phyloP scores from a whole-genome alignment of 2,113 vertebrate species.

The Capreolus pygargus region DNA sequence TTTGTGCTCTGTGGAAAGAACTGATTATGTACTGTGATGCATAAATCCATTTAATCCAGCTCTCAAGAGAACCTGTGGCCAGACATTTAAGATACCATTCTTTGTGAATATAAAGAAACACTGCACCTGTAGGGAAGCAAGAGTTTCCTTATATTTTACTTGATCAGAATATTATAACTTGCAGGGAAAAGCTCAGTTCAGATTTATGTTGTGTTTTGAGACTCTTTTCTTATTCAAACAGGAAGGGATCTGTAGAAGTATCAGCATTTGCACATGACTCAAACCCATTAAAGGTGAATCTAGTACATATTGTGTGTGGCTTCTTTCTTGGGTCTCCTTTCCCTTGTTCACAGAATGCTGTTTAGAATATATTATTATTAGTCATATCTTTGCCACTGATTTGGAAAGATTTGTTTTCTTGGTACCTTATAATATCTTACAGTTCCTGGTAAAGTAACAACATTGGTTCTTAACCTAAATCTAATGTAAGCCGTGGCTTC shows the following conservation, averaged over 20 bases:
- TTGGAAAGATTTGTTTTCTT: not conserved
- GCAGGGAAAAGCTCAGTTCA: not conserved
- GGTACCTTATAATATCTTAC: not conserved
- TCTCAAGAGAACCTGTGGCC: not conserved
- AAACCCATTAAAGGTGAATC: constrained; percentile 39
- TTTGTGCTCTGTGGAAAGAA: not conserved
- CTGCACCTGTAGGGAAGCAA: not conserved
- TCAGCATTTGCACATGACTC: not conserved
- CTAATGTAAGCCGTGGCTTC: not conserved
- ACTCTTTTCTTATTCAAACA: not conserved
- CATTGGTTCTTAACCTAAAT: not conserved
- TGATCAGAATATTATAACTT: not conserved
- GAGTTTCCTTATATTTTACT: not conserved
- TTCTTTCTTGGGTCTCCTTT: constrained; percentile 1
- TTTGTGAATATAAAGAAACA: not conserved
- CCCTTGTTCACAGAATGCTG: not conserved
- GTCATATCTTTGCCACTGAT: not conserved
- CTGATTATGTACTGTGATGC: not conserved
- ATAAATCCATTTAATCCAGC: not conserved
- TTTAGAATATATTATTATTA: not conserved
- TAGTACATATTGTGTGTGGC: not conserved
- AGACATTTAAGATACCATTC: not conserved
- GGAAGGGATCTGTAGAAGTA: not conserved
- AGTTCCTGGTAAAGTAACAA: not conserved
- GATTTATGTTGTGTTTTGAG: not conserved